A percentile compares a stretch with the other conserved stretches of the same genome.
Conservation (phyloP, 2,888 invertebrate species). For the Luffia ferchaultella region DNA sequence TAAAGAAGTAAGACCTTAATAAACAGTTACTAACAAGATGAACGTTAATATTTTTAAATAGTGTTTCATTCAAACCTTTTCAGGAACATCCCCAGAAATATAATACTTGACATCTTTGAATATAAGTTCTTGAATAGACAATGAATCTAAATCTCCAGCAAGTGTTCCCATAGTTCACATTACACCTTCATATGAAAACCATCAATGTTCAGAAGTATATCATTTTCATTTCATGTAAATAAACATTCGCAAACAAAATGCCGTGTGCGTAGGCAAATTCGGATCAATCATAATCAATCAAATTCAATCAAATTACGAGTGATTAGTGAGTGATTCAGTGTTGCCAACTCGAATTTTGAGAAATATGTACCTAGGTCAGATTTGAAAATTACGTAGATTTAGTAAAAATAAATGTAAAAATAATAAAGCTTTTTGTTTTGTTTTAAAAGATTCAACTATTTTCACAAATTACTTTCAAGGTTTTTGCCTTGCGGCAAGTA, state of each 20-base stretch:
- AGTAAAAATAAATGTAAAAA: too few relatives aligned
- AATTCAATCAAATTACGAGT: background rate
- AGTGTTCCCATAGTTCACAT: conserved; percentile 61
- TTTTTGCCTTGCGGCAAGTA: too few relatives aligned
- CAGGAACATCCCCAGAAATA: conserved; percentile 79
- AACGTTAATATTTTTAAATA: background rate
- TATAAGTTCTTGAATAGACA: conserved; percentile 67
- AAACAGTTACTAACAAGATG: conserved; percentile 9
- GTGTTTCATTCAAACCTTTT: conserved; percentile 67
- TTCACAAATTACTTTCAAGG: too few relatives aligned
- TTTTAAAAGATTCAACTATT: too few relatives aligned
- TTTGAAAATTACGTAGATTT: too few relatives aligned
- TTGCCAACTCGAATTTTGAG: too few relatives aligned
- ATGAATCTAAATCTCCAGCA: conserved; percentile 60
- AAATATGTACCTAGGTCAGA: too few relatives aligned
- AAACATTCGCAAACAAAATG: conserved; percentile 5
- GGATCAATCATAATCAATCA: background rate
- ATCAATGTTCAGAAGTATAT: background rate
- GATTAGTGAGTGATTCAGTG: too few relatives aligned
- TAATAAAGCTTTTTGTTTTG: too few relatives aligned
- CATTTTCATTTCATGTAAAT: conserved; percentile 1
- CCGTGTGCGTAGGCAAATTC: background rate
- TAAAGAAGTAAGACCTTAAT: conserved; percentile 24
- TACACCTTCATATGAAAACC: conserved; percentile 16
- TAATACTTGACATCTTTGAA: conserved; percentile 88